Evolutionary conservation across 1,140 invertebrate genomes (phyloP), one percentile per base, ranked within the genome.

Genomic region (Anadara kagoshimensis): DNA sequence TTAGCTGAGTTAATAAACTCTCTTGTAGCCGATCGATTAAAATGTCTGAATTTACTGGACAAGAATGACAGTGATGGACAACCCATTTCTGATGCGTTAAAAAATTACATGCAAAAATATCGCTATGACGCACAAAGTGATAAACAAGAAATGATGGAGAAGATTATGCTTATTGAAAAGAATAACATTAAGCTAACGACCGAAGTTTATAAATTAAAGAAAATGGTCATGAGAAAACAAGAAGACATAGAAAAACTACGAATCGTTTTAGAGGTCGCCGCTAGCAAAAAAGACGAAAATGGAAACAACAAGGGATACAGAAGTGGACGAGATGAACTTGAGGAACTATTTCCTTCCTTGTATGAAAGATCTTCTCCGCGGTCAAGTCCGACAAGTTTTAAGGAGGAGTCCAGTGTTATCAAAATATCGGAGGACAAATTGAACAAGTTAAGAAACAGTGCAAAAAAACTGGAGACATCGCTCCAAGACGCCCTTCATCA

Each of bases 401-500:
- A 36, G 29, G 29, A 36, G 7, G 29, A 36, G 29, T 36, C 29
- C 2, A 78, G 51, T 51, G 74, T 59, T 69, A 81, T 84, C 26
- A 79, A 82, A 44, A 79, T 85, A 22, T 81, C 84, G 0, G 77
- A 80, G 43, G 84, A 86, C 49, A 82, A 78, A 69, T 75, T 86
- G 8, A 64, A 75, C n/a, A 78, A 69, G 20, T 45, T 86, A 49
- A 80, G 80, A 66, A 69, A 73, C 57, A 81, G 81, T 64, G 84
- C 84, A 22, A 80, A 78, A 69, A 84, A 84, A 69, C 78, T 86
- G 18, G 84, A 86, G 68, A 77, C 73, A 45, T 86, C 84, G 41
- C 58, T 86, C 24, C 81, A 84, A 67, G 84, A 83, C 67, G 83
- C 83, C 24, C 73, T 86, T 16, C 66, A 69, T 51, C 82, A 82